These are phyloP conservation scores for Calameuta idolon DNA, from an alignment of 2,888 invertebrate species.

Conservation along the genomic window DNA sequence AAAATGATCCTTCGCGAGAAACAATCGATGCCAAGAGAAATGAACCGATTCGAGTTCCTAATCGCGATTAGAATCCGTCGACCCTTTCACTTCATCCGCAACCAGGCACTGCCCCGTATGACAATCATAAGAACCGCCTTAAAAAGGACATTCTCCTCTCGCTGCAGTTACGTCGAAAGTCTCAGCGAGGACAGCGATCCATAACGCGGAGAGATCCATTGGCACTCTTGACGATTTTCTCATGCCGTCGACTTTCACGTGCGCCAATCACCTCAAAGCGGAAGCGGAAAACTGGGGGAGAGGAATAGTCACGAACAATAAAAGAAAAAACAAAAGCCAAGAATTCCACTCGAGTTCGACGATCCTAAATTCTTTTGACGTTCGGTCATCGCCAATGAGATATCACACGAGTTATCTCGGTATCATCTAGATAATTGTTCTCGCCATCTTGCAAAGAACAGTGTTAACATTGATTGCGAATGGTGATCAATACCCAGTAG, in stretches of 20 bases:
- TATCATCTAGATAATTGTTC: slow-evolving; percentile 41
- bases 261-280: background rate
- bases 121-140: background rate
- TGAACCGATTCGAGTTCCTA: background rate
- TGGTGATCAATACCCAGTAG: slow-evolving; percentile 54
- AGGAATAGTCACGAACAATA: background rate
- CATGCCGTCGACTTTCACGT: slow-evolving; percentile 2
- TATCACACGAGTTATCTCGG: slow-evolving; percentile 21
- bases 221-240: background rate
- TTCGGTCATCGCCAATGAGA: background rate
- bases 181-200: background rate
- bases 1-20: background rate
- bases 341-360: background rate
- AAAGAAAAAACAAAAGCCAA: background rate
- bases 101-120: background rate
- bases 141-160: slow-evolving; percentile 4
- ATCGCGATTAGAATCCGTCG: background rate
- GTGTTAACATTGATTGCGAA: slow-evolving; percentile 53
- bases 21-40: background rate
- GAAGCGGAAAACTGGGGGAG: background rate
- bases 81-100: slow-evolving; percentile 1
- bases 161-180: slow-evolving; percentile 1
- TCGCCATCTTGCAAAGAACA: slow-evolving; percentile 43
- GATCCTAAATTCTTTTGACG: background rate
- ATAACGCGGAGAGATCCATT: background rate